Evolutionary conservation across 1,140 invertebrate species (phyloP).

Genomic region (Drosophila pruinosa): DNA sequence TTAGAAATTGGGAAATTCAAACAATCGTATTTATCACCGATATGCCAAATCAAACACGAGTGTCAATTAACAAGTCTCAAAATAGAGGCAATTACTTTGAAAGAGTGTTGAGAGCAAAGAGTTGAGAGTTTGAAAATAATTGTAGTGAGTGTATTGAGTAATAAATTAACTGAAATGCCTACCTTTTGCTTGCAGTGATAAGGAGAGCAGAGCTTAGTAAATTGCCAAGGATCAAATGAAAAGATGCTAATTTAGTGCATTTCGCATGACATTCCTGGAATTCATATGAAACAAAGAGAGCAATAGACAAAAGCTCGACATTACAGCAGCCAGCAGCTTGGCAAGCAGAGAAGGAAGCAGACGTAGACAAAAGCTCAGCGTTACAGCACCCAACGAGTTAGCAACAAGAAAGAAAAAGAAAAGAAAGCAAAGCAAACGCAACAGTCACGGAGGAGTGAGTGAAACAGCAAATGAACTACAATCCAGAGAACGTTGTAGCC

Average conservation of each 20-base stretch:
- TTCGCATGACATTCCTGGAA: conserved; percentile 70
- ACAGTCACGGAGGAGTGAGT: not conserved
- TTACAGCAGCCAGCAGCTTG: conserved; percentile 31
- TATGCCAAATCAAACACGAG: not conserved
- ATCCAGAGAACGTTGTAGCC: conserved; percentile 63
- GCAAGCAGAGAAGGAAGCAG: conserved; percentile 1
- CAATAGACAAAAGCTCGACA: conserved; percentile 17
- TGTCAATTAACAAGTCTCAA: not conserved
- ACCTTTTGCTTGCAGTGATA: conserved; percentile 33
- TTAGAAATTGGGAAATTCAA: not conserved
- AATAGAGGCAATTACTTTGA: not conserved
- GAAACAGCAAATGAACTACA: conserved; percentile 71
- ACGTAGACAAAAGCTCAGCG: conserved; percentile 33
- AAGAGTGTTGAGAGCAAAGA: too few relatives aligned
- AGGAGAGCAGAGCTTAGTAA: conserved; percentile 35
- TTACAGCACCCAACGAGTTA: conserved; percentile 35
- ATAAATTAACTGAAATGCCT: not conserved
- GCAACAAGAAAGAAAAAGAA: not conserved
- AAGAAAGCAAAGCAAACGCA: not conserved
- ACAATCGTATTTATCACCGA: not conserved
- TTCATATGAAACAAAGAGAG: not conserved
- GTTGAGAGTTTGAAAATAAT: too few relatives aligned
- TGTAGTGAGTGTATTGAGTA: too few relatives aligned
- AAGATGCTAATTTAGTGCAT: conserved; percentile 75
- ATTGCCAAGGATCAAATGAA: conserved; percentile 51